Conservation (phyloP, 2,797 vertebrate genomes). For the Sylvilagus floridanus region DNA sequence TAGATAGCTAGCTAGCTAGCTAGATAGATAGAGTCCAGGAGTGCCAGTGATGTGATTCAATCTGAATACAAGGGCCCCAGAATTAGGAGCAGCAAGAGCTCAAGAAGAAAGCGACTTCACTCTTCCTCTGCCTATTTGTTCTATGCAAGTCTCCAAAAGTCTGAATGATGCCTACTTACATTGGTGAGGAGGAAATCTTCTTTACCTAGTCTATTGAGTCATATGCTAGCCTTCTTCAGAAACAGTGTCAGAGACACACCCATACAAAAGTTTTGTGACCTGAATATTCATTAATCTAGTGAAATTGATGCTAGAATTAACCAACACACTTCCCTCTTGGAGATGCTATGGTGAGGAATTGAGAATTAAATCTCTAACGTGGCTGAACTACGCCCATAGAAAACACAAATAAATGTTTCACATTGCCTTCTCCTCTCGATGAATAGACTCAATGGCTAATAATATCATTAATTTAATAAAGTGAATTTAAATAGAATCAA, state of each 20-base stretch:
- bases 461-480: neutral
- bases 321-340: neutral
- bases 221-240: neutral
- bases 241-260: neutral
- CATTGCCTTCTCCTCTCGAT: neutral
- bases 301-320: neutral
- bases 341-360: neutral
- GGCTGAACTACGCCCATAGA: neutral
- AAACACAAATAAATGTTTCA: neutral
- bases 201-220: neutral
- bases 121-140: neutral
- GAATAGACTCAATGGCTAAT: neutral
- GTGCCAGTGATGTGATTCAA: neutral
- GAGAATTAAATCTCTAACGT: neutral
- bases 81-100: too few species aligned
- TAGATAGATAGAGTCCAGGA: too few species aligned
- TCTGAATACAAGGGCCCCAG: neutral
- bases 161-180: too few species aligned
- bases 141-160: neutral
- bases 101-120: neutral
- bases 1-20: too few species aligned
- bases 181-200: neutral
- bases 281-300: neutral
- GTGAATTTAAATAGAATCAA: neutral
- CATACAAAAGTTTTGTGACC: too few species aligned